Conservation (phyloP, 2,888 invertebrate species). For the Apantesis nais region DNA sequence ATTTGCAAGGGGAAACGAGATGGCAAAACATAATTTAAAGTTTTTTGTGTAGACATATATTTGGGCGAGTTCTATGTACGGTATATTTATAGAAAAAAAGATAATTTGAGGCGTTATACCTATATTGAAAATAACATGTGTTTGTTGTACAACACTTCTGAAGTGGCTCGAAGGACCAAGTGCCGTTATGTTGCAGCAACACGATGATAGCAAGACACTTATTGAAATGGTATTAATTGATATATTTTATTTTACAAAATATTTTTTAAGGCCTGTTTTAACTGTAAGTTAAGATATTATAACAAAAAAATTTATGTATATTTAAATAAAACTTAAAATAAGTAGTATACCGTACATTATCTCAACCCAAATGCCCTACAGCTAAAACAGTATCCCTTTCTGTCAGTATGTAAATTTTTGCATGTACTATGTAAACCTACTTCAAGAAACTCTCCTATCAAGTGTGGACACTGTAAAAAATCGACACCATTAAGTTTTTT, state of each 20-base stretch:
- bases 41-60: neutral
- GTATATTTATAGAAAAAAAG: neutral
- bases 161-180: neutral
- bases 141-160: neutral
- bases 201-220: neutral
- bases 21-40: neutral
- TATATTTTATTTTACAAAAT: neutral
- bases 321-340: no score
- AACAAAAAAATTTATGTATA: no score
- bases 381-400: neutral
- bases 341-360: slow-evolving; percentile 4
- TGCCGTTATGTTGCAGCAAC: no score
- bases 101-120: no score
- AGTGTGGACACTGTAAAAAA: slow-evolving; percentile 20
- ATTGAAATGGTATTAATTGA: neutral
- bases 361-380: neutral
- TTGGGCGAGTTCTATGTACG: slow-evolving; percentile 5
- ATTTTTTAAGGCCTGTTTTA: neutral
- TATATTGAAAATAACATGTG: no score
- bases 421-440: slow-evolving; percentile 1
- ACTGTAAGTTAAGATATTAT: no score
- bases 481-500: slow-evolving; percentile 11
- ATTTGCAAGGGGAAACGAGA: neutral
- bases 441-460: slow-evolving; percentile 4
- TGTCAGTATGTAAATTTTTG: neutral